phyloP scores from a whole-genome alignment of 2,797 vertebrate species.

The Pangasius larnaudii region DNA sequence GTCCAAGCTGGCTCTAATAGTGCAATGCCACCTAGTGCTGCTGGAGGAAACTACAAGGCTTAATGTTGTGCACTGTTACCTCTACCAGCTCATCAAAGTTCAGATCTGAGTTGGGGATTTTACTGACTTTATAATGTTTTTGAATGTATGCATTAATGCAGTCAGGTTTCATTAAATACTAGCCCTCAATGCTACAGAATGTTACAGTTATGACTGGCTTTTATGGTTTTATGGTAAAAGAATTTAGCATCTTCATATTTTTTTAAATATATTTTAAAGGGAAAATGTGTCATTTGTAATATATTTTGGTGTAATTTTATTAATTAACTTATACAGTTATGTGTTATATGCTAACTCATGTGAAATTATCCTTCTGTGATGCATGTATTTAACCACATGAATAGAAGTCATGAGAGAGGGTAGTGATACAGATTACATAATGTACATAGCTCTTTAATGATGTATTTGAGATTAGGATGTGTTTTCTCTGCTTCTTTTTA shows the following conservation, averaged over 20 bases:
- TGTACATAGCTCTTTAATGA: constrained; percentile 9
- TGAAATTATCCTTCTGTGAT: not conserved
- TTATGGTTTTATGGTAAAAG: not conserved
- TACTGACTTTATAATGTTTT: constrained; percentile 3
- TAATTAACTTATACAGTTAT: constrained; percentile 9
- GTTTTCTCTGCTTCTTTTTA: not conserved
- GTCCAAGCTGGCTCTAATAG: constrained; percentile 67
- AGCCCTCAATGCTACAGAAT: not conserved
- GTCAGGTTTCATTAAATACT: not conserved
- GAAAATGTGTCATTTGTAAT: constrained; percentile 7
- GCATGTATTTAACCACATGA: not conserved
- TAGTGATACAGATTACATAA: not conserved
- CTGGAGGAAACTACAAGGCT: constrained; percentile 73
- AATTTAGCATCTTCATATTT: not conserved
- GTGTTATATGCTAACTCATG: not conserved
- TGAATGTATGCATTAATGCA: constrained; percentile 30
- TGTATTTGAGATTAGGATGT: not conserved
- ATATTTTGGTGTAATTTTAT: constrained; percentile 24
- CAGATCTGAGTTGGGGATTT: not conserved
- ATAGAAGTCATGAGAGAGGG: not conserved
- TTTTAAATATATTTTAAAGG: not conserved
- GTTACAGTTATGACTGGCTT: constrained; percentile 16
- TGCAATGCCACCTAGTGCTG: constrained; percentile 68
- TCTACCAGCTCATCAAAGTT: not conserved
- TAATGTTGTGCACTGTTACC: constrained; percentile 41